phyloP scores from a whole-genome alignment of 2,888 invertebrate genomes.

The Apoda limacodes region DNA sequence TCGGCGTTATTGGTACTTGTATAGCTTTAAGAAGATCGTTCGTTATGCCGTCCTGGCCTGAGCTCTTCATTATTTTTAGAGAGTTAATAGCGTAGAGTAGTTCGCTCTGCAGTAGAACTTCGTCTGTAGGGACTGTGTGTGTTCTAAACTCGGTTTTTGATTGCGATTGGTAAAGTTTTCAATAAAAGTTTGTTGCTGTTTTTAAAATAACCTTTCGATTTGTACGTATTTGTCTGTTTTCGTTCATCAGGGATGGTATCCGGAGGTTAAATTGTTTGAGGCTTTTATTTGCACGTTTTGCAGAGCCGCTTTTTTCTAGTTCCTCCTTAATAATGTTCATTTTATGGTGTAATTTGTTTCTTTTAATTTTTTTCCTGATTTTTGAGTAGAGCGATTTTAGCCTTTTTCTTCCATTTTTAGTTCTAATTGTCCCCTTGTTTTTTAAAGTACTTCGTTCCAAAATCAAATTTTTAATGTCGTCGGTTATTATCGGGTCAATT shows the following conservation, averaged over 20 bases:
- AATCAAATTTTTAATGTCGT: background rate
- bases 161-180: conserved; percentile 2
- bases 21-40: conserved; percentile 10
- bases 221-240: background rate
- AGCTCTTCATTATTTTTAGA: conserved; percentile 5
- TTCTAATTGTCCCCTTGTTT: background rate
- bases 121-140: background rate
- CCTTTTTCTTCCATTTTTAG: background rate
- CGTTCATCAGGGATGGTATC: background rate
- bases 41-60: conserved; percentile 7
- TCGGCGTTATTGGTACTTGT: conserved; percentile 6
- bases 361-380: background rate
- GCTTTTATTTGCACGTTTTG: background rate
- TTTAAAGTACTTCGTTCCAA: background rate
- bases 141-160: background rate
- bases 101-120: conserved; percentile 4
- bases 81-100: background rate
- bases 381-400: background rate
- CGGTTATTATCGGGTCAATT: background rate
- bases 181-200: conserved; percentile 2
- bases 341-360: too few species aligned
- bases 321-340: background rate
- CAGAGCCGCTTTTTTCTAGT: conserved; percentile 1
- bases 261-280: background rate
- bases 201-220: background rate